A percentile compares a stretch with the other conserved stretches of the same genome.
Evolutionary conservation across 2,113 vertebrate species (phyloP).

Genomic region (Sphyrna mokarran): DNA sequence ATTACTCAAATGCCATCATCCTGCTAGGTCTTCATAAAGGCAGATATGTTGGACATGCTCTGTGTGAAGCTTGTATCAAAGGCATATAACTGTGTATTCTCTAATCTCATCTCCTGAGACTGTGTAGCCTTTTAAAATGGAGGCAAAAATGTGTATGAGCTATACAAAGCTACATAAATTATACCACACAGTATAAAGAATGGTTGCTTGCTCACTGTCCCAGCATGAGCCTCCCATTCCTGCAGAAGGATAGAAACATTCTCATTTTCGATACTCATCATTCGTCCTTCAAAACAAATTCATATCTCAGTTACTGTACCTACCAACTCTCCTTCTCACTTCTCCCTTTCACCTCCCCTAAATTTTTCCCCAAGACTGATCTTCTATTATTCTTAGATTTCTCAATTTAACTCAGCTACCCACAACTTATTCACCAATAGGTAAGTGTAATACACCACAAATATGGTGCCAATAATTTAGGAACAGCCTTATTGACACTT

Average conservation of each 20-base stretch:
- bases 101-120: not conserved
- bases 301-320: not conserved
- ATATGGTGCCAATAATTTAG: not conserved
- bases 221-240: not conserved
- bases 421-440: not conserved
- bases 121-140: not conserved
- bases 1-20: constrained; percentile 38
- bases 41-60: not conserved
- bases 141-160: not conserved
- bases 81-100: constrained; percentile 3
- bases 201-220: not conserved
- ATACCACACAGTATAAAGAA: not conserved
- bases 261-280: not conserved
- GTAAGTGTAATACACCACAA: not conserved
- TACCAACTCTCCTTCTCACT: not conserved
- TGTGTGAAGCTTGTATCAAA: not conserved
- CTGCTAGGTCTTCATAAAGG: constrained; percentile 35
- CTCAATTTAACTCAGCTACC: not conserved
- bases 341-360: not conserved
- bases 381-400: not conserved
- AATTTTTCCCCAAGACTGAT: not conserved
- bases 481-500: not conserved
- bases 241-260: not conserved
- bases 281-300: not conserved
- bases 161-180: constrained; percentile 33